These are phyloP conservation scores for Diogma glabrata DNA, from an alignment of 2,888 invertebrate genomes.

Conservation along the genomic window DNA sequence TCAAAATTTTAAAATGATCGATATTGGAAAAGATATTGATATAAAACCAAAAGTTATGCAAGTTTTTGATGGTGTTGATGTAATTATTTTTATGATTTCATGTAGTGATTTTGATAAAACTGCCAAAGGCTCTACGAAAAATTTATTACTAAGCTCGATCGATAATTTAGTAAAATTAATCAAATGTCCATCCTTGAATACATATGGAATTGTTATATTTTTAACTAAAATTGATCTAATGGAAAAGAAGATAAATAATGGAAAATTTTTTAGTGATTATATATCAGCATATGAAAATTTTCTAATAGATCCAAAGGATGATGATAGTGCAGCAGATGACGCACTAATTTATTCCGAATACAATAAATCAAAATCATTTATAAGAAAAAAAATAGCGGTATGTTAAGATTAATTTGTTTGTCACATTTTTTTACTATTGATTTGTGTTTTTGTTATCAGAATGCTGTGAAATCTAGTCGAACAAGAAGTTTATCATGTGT, in stretches of 20 bases:
- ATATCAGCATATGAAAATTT: neutral
- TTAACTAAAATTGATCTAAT: neutral
- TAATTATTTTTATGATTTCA: conserved; percentile 1
- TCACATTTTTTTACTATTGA: no score
- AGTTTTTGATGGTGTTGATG: conserved; percentile 1
- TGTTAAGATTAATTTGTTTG: no score
- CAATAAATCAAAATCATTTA: neutral
- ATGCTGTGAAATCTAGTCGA: no score
- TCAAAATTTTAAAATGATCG: neutral
- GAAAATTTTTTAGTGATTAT: neutral
- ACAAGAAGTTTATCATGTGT: no score
- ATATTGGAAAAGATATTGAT: neutral
- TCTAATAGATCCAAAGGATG: neutral
- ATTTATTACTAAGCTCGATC: neutral
- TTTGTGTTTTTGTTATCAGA: no score
- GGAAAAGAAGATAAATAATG: neutral
- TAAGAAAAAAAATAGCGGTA: no score
- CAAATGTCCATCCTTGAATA: conserved; percentile 4
- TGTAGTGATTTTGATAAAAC: conserved; percentile 2
- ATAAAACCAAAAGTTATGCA: conserved; percentile 2
- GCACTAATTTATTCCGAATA: neutral
- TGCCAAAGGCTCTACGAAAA: neutral
- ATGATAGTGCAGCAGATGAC: neutral
- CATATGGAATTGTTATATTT: neutral
- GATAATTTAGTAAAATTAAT: neutral